Evolutionary conservation across 2,113 vertebrate species (phyloP).

Genomic region (Aleadryas rufinucha): DNA sequence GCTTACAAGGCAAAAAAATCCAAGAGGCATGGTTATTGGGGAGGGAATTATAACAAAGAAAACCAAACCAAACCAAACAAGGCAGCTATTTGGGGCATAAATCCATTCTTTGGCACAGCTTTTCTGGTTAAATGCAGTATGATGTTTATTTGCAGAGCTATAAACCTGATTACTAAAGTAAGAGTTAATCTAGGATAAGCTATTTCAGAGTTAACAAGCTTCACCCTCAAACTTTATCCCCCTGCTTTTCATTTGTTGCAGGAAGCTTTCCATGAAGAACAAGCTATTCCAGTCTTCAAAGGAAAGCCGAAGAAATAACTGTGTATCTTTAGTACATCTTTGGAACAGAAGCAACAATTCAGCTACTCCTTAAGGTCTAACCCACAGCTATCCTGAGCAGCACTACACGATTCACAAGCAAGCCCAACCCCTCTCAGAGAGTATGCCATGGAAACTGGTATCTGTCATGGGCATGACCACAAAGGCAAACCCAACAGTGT

Average conservation of each 20-base stretch:
- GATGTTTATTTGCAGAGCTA: not conserved
- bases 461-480: not conserved
- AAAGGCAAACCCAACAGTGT: not conserved
- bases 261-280: not conserved
- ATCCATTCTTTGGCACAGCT: not conserved
- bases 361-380: not conserved
- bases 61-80: not conserved
- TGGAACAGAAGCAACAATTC: not conserved
- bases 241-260: not conserved
- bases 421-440: not conserved
- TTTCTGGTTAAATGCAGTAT: not conserved
- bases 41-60: not conserved
- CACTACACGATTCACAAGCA: not conserved
- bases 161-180: conserved; percentile 21
- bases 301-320: not conserved
- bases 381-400: not conserved
- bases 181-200: conserved; percentile 28
- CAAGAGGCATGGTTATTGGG: not conserved
- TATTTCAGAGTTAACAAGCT: not conserved
- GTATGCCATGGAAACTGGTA: not conserved
- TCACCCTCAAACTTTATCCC: not conserved
- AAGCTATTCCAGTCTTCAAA: not conserved
- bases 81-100: not conserved
- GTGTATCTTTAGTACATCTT: not conserved
- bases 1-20: not conserved